phyloP scores from a whole-genome alignment of 2,797 vertebrate species.

The Labroides dimidiatus region DNA sequence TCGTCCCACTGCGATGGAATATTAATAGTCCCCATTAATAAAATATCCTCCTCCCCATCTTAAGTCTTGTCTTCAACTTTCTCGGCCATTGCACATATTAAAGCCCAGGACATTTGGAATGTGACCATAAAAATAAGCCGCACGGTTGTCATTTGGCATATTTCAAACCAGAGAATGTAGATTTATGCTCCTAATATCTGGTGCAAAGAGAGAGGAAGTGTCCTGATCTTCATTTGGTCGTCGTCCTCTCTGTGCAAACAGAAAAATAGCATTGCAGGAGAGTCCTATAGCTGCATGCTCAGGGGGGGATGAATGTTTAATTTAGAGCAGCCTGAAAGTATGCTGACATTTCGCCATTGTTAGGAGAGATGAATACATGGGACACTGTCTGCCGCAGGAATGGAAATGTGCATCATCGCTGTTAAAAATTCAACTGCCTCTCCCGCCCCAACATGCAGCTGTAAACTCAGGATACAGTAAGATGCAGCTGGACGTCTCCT shows the following conservation, averaged over 20 bases:
- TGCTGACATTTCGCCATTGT: slow-evolving; percentile 84
- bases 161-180: slow-evolving; percentile 24
- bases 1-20: slow-evolving; percentile 84
- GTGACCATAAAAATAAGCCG: slow-evolving; percentile 41
- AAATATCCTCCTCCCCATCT: slow-evolving; percentile 79
- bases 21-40: slow-evolving; percentile 87
- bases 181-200: slow-evolving; percentile 34
- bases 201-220: slow-evolving; percentile 27
- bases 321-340: slow-evolving; percentile 83
- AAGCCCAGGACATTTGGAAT: slow-evolving; percentile 52
- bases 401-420: slow-evolving; percentile 80
- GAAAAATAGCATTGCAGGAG: slow-evolving; percentile 54
- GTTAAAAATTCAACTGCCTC: slow-evolving; percentile 80
- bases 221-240: slow-evolving; percentile 45
- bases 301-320: slow-evolving; percentile 82
- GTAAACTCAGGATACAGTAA: slow-evolving; percentile 48
- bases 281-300: slow-evolving; percentile 70
- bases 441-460: slow-evolving; percentile 57
- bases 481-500: slow-evolving; percentile 28
- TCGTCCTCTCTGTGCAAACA: slow-evolving; percentile 47
- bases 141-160: slow-evolving; percentile 40
- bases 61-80: slow-evolving; percentile 69
- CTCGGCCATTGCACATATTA: slow-evolving; percentile 57
- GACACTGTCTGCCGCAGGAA: slow-evolving; percentile 76
- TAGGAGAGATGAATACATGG: slow-evolving; percentile 78